These are phyloP conservation scores for Seira sanloemensis DNA, from an alignment of 2,888 invertebrate species.

Conservation along the genomic window DNA sequence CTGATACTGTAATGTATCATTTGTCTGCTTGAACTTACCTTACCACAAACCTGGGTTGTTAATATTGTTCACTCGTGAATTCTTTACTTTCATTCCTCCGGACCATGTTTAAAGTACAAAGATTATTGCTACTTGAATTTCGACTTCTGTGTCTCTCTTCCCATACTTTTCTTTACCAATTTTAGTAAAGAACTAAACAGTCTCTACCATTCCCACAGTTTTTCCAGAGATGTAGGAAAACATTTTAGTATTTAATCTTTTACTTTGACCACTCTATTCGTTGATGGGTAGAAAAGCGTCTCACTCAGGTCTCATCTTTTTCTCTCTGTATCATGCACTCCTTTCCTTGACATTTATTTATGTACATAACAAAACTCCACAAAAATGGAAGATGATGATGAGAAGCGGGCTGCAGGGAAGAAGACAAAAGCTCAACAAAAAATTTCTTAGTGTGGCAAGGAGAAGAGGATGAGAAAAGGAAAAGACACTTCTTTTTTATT, in stretches of 20 bases:
- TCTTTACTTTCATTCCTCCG: constrained; percentile 28
- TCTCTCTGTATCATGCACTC: constrained; percentile 12
- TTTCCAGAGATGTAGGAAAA: not conserved
- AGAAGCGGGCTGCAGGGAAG: not conserved
- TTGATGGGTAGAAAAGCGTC: constrained; percentile 24
- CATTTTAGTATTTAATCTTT: not conserved
- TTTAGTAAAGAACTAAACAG: no score
- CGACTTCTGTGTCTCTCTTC: not conserved
- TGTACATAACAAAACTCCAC: constrained; percentile 22
- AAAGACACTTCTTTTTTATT: constrained; percentile 51
- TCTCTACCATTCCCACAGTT: constrained; percentile 7
- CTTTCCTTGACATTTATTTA: constrained; percentile 24
- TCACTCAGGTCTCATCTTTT: constrained; percentile 40
- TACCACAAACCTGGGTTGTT: not conserved
- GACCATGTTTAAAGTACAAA: not conserved
- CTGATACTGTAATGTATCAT: constrained; percentile 43
- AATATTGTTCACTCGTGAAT: not conserved
- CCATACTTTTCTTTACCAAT: not conserved
- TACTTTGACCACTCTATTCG: not conserved
- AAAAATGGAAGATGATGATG: constrained; percentile 27
- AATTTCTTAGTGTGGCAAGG: constrained; percentile 22
- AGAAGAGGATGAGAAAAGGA: constrained; percentile 20
- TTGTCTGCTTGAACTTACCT: constrained; percentile 21
- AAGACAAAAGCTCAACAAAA: constrained; percentile 23
- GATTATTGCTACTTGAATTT: constrained; percentile 11